Base-by-base conservation (phyloP, 2,797 vertebrate genomes). In the Microctenopoma steveboyesi region DNA sequence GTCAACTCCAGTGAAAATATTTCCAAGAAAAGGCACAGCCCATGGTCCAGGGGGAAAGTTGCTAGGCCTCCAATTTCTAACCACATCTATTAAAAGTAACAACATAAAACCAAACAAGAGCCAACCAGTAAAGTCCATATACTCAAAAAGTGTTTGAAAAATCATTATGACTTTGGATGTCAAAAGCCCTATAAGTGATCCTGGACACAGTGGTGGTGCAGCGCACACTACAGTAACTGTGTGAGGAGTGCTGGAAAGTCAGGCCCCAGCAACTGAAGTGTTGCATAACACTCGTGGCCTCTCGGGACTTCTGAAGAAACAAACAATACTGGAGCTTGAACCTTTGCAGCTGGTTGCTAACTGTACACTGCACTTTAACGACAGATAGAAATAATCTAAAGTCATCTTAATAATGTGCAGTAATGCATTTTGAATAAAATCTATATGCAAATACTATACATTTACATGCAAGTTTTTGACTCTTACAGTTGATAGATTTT, bases 41-140 rank as follows among this genome's bases (percentile, higher is more conserved):
- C 67, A 87, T 0, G 94, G 95, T 86, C 95, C 94, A 2, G 94
- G 94, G 5, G 95, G 95, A 50, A 94, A 95, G 60, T 89, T 94
- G 51, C 54, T 70, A 48, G 93, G 93, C 35, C 70, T 87, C 73
- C 88, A 89, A 71, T 94, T 94, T 85, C 35, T 93, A 58, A 92
- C 12, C 1, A 93, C 64, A 79, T 95, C 92, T 33, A 42, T 39
- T 60, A 95, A 58, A 76, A 96, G 49, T 50, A 96, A 70, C 47
- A 86, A 39, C 0, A 37, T 11, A 50, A 94, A 85, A 60, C 85
- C 48, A 12, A 92, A 37, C 57, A 93, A 14, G 49, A 95, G 64
- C 71, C 92, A 84, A 11, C 69, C 42, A 18, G 37, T 11, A 4
- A 88, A 40, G 0, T 91, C 89, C 56, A 94, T 25, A 33, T 43